Evolutionary conservation across 2,888 invertebrate species (phyloP), one percentile per base, ranked within the genome.

Genomic region (Oligia latruncula): DNA sequence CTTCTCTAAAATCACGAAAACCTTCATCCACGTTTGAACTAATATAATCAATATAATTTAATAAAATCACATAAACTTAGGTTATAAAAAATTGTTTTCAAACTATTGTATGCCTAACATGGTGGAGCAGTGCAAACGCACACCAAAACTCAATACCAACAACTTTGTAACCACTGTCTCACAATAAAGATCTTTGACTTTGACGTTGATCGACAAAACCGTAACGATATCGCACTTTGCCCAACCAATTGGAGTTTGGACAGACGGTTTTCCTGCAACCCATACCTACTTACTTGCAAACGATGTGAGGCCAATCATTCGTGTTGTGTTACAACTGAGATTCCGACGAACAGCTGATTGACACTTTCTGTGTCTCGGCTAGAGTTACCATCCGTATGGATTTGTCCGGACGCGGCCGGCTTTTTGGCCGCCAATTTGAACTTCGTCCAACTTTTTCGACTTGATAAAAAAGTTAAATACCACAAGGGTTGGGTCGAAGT

Each of bases 291-390:
- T 29, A 29, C 4, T 65, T 13, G 23, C 46, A 66, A 75, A 66
- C 74, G 62, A 82, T 43, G 23, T 58, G 60, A 29, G 55, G 65
- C 68, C 73, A 85, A 74, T 62, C 86, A 71, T 72, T 43, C 46
- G 87, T 62, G 71, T 87, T 84, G 58, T 67, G 58, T 80, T 80
- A 80, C 80, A 82, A 60, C 67, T 58, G 67, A 66, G 77, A 73
- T 87, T 72, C 75, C 87, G 71, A 81, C 84, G 74, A 75, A 73
- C 76, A 87, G 55, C 64, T 79, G 85, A 85, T 87, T 80, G 87
- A 80, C 85, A 85, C 81, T 71, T 67, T 65, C 62, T 72, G 49
- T n/a, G 71, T 65, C 49, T 74, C 49, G 74, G 40, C n/a, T 74
- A 8, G 15, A 72, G 35, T 35, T 71, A 73, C 73, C 73, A 71